Conservation (phyloP, 1,140 invertebrate species). For the Thaumetopoea pityocampa region DNA sequence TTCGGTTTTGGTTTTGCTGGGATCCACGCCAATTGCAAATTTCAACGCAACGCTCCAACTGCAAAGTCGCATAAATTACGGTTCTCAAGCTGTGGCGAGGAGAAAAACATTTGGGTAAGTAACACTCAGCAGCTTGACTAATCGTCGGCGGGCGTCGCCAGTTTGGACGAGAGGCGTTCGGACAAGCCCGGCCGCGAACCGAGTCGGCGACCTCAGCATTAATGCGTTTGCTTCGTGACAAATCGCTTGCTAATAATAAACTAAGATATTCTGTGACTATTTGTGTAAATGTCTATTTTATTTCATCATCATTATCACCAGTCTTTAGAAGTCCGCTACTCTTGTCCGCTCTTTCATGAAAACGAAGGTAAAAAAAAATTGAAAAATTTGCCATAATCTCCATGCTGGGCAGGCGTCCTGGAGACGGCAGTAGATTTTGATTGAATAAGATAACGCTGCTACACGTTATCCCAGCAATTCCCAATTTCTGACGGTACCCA, state of each 20-base stretch:
- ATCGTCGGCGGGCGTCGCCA: constrained; percentile 63
- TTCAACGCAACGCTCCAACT: constrained; percentile 53
- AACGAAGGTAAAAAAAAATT: too few relatives aligned
- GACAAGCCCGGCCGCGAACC: constrained; percentile 30
- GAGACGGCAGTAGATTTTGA: too few relatives aligned
- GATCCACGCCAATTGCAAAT: constrained; percentile 65
- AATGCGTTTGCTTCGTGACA: constrained; percentile 36
- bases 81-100: constrained; percentile 48
- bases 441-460: too few relatives aligned
- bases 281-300: constrained; percentile 1
- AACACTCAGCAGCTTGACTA: constrained; percentile 71
- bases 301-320: too few relatives aligned
- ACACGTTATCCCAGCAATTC: too few relatives aligned
- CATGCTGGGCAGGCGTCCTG: too few relatives aligned
- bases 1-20: constrained; percentile 71
- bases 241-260: constrained; percentile 27
- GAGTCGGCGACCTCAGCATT: constrained; percentile 22
- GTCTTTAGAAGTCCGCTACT: too few relatives aligned
- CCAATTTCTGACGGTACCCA: too few relatives aligned
- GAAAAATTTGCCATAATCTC: too few relatives aligned
- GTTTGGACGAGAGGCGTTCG: constrained; percentile 39
- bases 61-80: constrained; percentile 73
- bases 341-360: too few relatives aligned
- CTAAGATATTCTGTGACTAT: constrained; percentile 10
- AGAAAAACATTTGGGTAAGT: constrained; percentile 70